These are phyloP conservation scores for Onychomys arenicola DNA, from an alignment of 2,797 vertebrate species.

Conservation along the genomic window DNA sequence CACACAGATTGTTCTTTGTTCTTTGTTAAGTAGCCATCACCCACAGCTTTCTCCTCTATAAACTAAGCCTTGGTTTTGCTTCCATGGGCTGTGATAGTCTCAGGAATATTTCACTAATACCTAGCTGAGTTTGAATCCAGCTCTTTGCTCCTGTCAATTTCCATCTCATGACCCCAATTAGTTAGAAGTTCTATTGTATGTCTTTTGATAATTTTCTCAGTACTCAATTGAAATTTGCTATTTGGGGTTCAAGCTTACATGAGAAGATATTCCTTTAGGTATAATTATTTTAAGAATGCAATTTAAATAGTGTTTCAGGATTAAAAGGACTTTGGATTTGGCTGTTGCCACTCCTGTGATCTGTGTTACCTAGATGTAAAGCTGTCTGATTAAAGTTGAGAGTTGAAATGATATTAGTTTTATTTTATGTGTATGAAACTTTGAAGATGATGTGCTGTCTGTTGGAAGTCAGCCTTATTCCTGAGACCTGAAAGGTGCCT, in stretches of 20 bases:
- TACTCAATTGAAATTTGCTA: conserved; percentile 51
- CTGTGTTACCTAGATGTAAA: conserved; percentile 34
- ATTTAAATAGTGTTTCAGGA: conserved; percentile 69
- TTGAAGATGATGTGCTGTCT: conserved; percentile 75
- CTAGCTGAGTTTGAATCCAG: neutral
- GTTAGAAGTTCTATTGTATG: conserved; percentile 57
- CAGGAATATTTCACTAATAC: neutral
- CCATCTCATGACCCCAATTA: conserved; percentile 8
- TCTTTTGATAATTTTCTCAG: conserved; percentile 55
- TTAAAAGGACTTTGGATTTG: conserved; percentile 65
- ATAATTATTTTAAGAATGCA: conserved; percentile 70
- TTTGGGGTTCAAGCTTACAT: conserved; percentile 31
- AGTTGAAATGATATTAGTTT: conserved; percentile 45
- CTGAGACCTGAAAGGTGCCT: conserved; percentile 72
- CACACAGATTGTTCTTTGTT: neutral
- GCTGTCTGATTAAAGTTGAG: conserved; percentile 66
- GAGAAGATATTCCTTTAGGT: conserved; percentile 63
- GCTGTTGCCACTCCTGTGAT: conserved; percentile 53
- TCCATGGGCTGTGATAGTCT: neutral
- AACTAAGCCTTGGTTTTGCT: neutral
- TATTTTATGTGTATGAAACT: conserved; percentile 73
- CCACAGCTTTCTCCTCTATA: neutral
- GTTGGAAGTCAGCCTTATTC: conserved; percentile 67
- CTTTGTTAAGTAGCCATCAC: neutral
- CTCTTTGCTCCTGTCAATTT: neutral